These are phyloP conservation scores for Odontesthes bonariensis DNA, from an alignment of 2,113 vertebrate genomes.

Conservation along the genomic window DNA sequence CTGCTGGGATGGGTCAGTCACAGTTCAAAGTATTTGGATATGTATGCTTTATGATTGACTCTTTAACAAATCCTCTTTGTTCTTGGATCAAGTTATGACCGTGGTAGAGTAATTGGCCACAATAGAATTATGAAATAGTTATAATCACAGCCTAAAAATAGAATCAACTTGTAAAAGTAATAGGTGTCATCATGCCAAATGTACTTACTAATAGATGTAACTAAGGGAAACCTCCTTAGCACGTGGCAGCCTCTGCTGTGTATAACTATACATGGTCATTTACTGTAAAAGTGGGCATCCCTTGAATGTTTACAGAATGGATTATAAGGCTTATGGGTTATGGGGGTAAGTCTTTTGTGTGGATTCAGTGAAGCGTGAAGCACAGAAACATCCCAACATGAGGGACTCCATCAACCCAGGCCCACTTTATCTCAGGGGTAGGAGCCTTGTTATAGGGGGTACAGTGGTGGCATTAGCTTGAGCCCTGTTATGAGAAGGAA, in stretches of 20 bases:
- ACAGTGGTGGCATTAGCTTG: conserved; percentile 50
- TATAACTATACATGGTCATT: conserved; percentile 55
- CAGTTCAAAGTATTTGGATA: conserved; percentile 19
- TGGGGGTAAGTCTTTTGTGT: conserved; percentile 75
- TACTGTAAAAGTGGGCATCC: conserved; percentile 61
- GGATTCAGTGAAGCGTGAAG: conserved; percentile 71
- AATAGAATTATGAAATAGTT: background rate
- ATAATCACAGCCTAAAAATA: background rate
- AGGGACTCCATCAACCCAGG: conserved; percentile 40
- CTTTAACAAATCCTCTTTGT: background rate
- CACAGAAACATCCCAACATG: conserved; percentile 67
- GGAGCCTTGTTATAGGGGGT: conserved; percentile 63
- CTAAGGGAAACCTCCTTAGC: background rate
- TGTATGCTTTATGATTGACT: background rate
- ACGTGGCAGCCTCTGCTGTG: conserved; percentile 5
- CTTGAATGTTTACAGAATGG: conserved; percentile 65
- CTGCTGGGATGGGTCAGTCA: background rate
- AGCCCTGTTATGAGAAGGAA: conserved; percentile 52
- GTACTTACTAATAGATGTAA: conserved; percentile 17
- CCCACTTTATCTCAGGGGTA: conserved; percentile 37
- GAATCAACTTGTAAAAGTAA: background rate
- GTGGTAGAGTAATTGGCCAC: background rate
- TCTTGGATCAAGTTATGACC: background rate
- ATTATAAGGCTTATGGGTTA: conserved; percentile 76
- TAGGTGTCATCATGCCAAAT: conserved; percentile 4